These are phyloP conservation scores for Volucella inanis DNA, from an alignment of 2,888 invertebrate species.

Conservation along the genomic window DNA sequence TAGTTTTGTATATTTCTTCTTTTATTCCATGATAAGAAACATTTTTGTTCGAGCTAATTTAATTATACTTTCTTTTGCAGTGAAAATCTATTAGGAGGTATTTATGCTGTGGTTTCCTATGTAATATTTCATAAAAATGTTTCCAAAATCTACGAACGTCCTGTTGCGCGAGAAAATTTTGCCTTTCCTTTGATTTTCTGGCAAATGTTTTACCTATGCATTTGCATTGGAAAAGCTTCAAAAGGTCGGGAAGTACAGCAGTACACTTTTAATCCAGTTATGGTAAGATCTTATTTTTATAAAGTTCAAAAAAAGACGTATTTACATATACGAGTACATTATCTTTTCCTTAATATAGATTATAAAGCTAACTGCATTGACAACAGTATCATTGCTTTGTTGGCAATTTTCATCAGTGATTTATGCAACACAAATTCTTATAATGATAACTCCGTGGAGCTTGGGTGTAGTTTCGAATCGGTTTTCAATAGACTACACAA, in stretches of 20 bases:
- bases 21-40: neutral
- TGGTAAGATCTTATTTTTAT: slow-evolving; percentile 64
- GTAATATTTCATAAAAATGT: slow-evolving; percentile 93
- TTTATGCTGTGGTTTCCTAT: slow-evolving; percentile 88
- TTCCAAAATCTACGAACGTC: slow-evolving; percentile 93
- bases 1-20: neutral
- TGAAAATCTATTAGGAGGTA: slow-evolving; percentile 89
- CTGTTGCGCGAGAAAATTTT: slow-evolving; percentile 93
- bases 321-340: neutral
- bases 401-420: slow-evolving; percentile 95
- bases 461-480: slow-evolving; percentile 83
- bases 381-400: slow-evolving; percentile 83
- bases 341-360: slow-evolving; percentile 76
- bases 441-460: slow-evolving; percentile 89
- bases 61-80: slow-evolving; percentile 81
- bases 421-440: slow-evolving; percentile 89
- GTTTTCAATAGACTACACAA: slow-evolving; percentile 80
- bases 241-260: slow-evolving; percentile 76
- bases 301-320: neutral
- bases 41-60: too few relatives aligned
- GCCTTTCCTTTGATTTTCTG: slow-evolving; percentile 91
- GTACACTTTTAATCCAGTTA: slow-evolving; percentile 75
- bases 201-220: slow-evolving; percentile 88
- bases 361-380: slow-evolving; percentile 79
- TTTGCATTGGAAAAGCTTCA: slow-evolving; percentile 83